phyloP scores from a whole-genome alignment of 2,113 vertebrate species.

The Acanthisitta chloris region DNA sequence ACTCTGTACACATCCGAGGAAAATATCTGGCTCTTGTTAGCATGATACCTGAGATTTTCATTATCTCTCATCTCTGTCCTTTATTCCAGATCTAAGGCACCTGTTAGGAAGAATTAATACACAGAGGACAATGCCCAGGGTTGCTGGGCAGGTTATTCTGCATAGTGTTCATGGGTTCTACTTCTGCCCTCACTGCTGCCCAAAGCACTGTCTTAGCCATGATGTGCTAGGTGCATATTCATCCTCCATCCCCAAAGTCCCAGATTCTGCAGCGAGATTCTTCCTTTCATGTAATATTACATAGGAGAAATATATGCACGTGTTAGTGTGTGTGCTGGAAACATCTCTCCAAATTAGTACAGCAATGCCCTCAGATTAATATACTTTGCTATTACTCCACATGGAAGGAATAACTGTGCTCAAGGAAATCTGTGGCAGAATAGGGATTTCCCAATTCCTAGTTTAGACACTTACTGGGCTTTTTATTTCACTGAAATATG shows the following conservation, averaged over 20 bases:
- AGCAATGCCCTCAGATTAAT: background rate
- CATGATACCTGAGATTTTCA: background rate
- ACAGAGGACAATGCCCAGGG: background rate
- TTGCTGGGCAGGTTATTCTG: background rate
- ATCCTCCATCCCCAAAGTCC: background rate
- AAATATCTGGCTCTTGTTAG: background rate
- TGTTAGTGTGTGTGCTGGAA: background rate
- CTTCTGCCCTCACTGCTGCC: background rate
- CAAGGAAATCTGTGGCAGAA: background rate
- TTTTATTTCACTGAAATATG: background rate
- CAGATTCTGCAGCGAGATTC: background rate
- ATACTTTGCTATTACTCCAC: background rate
- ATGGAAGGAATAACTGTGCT: background rate
- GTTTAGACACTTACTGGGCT: background rate
- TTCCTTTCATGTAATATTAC: background rate
- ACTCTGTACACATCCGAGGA: background rate
- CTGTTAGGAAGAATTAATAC: background rate
- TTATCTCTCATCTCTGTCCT: background rate
- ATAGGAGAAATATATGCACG: background rate
- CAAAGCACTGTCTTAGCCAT: background rate
- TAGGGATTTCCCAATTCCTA: background rate
- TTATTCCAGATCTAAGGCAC: background rate
- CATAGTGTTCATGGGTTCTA: background rate
- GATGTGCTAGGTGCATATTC: background rate
- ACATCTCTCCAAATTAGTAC: background rate